Base-by-base conservation (phyloP, 2,113 vertebrate species). In the Panthera tigris region DNA sequence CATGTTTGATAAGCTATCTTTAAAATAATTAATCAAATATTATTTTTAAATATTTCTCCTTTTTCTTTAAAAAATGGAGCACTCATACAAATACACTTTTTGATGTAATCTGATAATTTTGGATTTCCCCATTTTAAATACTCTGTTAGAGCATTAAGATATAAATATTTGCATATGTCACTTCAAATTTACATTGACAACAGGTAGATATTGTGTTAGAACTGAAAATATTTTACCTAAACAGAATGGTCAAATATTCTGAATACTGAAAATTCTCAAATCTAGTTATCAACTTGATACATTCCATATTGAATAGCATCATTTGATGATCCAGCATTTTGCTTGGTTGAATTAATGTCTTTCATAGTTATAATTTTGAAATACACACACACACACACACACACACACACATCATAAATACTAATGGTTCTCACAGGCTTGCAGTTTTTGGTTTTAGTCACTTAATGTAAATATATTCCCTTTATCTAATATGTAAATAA, bases 401-500 rank as follows among this genome's bases (percentile, higher is more conserved):
- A 19, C 5, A 57, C 21, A 8, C 57, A 61, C 21, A 23, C 21
- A 3, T 61, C 57, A 41, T 71, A 81, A 79, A 76, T 83, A 16
- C 19, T 81, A 76, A 88, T 84, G 16, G 7, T 45, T 21, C 87
- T 93, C 11, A 73, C 15, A 66, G 90, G 16, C 31, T 93, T 88
- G 4, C 7, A 95, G 45, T 11, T 33, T 93, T 92, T 92, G 18
- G 4, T 81, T 96, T 94, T 79, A 78, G 45, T 83, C 6, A 88
- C 21, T 91, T 91, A 97, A 89, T 85, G 45, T 91, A 91, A 96
- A 93, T 91, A 23, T 68, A 91, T 73, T 95, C 4, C 8, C 8
- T 50, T 92, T 96, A 84, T 89, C 5, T 94, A 82, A 2, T n/a
- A 95, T 83, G 45, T 25, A 93, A 88, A 88, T 85, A 2, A 85